These are phyloP conservation scores for Phasia obesa DNA, from an alignment of 2,888 invertebrate genomes.

Conservation along the genomic window DNA sequence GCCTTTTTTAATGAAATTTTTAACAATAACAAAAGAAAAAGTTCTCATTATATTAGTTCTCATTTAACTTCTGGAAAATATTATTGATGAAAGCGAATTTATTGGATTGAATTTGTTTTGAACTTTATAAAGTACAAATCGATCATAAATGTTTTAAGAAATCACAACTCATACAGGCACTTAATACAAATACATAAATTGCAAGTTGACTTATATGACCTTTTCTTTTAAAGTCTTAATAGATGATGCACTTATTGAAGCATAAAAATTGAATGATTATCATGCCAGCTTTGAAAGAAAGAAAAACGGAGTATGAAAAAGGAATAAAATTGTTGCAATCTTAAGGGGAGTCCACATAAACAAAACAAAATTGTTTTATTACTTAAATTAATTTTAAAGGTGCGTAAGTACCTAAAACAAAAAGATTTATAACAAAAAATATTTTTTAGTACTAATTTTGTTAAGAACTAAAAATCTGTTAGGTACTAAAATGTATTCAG, in stretches of 20 bases:
- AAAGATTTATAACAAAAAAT: neutral
- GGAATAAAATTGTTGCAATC: neutral
- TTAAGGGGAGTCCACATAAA: neutral
- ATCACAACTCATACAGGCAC: constrained; percentile 15
- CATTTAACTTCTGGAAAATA: neutral
- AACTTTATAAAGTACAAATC: constrained; percentile 51
- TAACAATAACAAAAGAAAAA: neutral
- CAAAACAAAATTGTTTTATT: neutral
- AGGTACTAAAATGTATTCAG: too few relatives aligned
- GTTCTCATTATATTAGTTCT: neutral
- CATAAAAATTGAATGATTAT: constrained; percentile 63
- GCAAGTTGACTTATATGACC: constrained; percentile 57
- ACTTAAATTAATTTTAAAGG: too few relatives aligned
- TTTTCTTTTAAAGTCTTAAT: constrained; percentile 50
- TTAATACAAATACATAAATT: constrained; percentile 13
- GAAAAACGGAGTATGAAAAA: neutral
- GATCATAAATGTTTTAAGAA: constrained; percentile 38
- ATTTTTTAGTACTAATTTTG: too few relatives aligned
- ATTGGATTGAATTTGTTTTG: constrained; percentile 22
- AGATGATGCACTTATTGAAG: constrained; percentile 61
- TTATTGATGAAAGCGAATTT: constrained; percentile 3
- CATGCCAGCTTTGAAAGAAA: neutral
- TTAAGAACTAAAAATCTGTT: too few relatives aligned
- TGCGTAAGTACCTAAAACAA: neutral
- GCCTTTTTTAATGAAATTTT: neutral